Evolutionary conservation across 2,797 vertebrate genomes (phyloP), one percentile per base, ranked within the genome.

Genomic region (Chelonia mydas): DNA sequence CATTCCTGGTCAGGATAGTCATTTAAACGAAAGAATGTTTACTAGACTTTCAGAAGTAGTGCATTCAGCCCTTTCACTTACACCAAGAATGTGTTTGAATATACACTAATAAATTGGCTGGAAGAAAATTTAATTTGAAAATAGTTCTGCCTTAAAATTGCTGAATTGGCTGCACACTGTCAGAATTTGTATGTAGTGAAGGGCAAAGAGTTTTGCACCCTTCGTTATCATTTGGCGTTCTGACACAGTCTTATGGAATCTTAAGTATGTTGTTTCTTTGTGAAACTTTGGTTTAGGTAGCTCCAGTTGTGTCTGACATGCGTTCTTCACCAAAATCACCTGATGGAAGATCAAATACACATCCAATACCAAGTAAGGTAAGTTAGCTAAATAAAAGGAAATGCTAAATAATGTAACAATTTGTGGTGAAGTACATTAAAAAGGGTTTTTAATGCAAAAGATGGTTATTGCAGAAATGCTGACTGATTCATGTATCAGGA

Each of bases 331-430:
- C 97, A 31, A 97, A 96, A 91, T 98, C 98, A 4, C 97, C 97
- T 10, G 97, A 98, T n/a, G 98, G 92, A 86, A 97, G 83, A 51
- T 51, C 91, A 28, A 87, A 91, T 33, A 31, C 41, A 7, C 95
- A 91, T 41, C 65, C 96, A 47, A 2, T 81, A 77, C 92, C 96
- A 89, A 98, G 97, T 94, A 98, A 98, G 97, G 98, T 98, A 95
- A 97, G 97, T 78, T 16, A 65, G 3, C 49, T 82, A n/a, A 54
- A 45, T 28, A 3, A 78, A n/a, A 86, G 78, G 23, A 85, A 88
- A 93, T 61, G 7, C 68, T 90, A 33, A 0, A 0, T 83, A 79
- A 78, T 1, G 0, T 82, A 12, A 0, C 16, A 51, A n/a, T 54
- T 0, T 81, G 23, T 78, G 5, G 23, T 65, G 50, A 83, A 25